Evolutionary conservation across 2,888 invertebrate species (phyloP).

Genomic region (Escarpia spicata): DNA sequence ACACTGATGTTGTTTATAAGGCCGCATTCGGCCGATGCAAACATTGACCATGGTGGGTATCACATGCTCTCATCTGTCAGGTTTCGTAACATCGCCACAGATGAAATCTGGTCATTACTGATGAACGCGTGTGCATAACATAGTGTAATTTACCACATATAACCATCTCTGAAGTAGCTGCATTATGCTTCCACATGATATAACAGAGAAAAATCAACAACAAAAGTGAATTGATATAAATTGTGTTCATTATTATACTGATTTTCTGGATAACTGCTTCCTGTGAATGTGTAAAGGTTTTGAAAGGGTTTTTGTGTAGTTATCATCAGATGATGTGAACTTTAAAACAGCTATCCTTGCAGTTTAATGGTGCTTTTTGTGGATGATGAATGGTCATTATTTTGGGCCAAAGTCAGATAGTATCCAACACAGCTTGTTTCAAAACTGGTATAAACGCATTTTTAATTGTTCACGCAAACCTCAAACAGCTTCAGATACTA

Average conservation of each 20-base stretch:
- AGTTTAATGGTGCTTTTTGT: not conserved
- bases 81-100: constrained; percentile 1
- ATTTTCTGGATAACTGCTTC: not conserved
- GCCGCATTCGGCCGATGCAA: not conserved
- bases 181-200: not conserved
- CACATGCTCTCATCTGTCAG: not conserved
- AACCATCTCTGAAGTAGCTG: not conserved
- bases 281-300: not conserved
- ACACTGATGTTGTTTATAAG: not conserved
- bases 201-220: not conserved
- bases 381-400: not conserved
- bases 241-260: not conserved
- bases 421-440: not conserved
- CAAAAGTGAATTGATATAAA: not conserved
- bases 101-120: not conserved
- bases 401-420: not conserved
- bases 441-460: not conserved
- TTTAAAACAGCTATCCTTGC: not conserved
- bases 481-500: not conserved
- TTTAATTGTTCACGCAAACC: not conserved
- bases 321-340: not conserved
- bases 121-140: not conserved
- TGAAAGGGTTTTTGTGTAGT: not conserved
- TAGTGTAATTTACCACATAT: not conserved
- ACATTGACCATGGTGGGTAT: not conserved